Evolutionary conservation across 2,797 vertebrate genomes (phyloP).

Genomic region (Hirundo rustica): DNA sequence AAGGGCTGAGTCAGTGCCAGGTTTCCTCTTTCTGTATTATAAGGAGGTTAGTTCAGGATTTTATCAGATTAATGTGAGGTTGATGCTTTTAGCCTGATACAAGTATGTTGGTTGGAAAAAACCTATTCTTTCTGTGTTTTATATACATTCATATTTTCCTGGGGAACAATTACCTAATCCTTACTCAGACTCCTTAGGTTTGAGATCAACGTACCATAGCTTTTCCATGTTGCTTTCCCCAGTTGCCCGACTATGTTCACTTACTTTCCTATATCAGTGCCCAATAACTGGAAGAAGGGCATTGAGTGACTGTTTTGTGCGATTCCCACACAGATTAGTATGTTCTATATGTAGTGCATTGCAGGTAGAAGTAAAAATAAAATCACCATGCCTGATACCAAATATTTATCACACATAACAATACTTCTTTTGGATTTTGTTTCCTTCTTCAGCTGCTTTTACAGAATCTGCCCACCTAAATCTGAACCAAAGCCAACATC

Average conservation of each 20-base stretch:
- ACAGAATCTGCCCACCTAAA: background rate
- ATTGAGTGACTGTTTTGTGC: background rate
- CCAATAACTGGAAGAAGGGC: background rate
- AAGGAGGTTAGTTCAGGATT: background rate
- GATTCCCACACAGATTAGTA: background rate
- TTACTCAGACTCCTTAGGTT: background rate
- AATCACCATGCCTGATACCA: background rate
- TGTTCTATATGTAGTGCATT: background rate
- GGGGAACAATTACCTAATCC: background rate
- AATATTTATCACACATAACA: background rate
- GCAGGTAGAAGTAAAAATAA: background rate
- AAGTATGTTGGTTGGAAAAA: background rate
- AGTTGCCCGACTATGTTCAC: background rate
- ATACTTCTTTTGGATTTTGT: background rate
- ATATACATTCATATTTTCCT: background rate
- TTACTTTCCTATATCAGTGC: background rate
- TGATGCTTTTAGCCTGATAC: background rate
- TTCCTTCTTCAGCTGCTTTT: background rate
- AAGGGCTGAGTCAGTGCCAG: background rate
- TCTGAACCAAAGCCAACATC: background rate
- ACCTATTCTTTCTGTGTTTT: background rate
- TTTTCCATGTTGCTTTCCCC: background rate
- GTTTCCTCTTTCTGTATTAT: background rate
- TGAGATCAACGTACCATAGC: background rate
- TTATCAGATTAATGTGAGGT: background rate